Conservation (phyloP, 35 echinoderm and acorn worm species). For the Heliocidaris tuberculata region DNA sequence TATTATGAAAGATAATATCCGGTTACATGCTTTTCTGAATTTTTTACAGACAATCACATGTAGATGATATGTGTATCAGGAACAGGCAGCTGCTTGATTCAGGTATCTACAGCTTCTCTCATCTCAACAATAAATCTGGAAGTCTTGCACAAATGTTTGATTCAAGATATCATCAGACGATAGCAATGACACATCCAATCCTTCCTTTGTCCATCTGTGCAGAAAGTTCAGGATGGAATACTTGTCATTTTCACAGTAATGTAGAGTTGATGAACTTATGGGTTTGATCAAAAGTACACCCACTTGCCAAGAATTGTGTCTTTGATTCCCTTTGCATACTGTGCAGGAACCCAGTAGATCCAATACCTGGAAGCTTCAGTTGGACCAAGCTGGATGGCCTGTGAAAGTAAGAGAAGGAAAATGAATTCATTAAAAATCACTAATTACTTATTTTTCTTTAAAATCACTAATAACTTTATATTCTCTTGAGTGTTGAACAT, state of each 20-base stretch:
- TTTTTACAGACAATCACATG: neutral
- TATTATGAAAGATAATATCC: too few species aligned
- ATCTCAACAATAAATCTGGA: neutral
- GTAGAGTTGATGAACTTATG: neutral
- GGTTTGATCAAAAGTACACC: constrained; percentile 84
- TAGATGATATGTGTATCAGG: neutral
- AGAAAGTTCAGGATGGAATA: neutral
- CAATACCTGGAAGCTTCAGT: constrained; percentile 97
- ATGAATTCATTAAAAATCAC: too few species aligned
- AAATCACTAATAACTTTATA: too few species aligned
- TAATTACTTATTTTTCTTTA: too few species aligned
- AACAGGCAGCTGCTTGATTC: neutral
- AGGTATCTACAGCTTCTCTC: neutral
- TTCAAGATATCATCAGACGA: neutral
- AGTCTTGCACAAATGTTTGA: neutral
- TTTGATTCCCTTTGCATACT: constrained; percentile 90
- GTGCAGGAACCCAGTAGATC: constrained; percentile 98
- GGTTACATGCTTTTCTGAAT: neutral
- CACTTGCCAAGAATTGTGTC: constrained; percentile 94
- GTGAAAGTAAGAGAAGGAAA: neutral
- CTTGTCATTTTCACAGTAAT: neutral
- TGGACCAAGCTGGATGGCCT: constrained; percentile 96
- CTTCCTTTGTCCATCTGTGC: neutral
- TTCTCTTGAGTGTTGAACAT: too few species aligned
- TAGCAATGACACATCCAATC: neutral